Evolutionary conservation across 2,888 invertebrate species (phyloP).

Genomic region (Plusia festucae): DNA sequence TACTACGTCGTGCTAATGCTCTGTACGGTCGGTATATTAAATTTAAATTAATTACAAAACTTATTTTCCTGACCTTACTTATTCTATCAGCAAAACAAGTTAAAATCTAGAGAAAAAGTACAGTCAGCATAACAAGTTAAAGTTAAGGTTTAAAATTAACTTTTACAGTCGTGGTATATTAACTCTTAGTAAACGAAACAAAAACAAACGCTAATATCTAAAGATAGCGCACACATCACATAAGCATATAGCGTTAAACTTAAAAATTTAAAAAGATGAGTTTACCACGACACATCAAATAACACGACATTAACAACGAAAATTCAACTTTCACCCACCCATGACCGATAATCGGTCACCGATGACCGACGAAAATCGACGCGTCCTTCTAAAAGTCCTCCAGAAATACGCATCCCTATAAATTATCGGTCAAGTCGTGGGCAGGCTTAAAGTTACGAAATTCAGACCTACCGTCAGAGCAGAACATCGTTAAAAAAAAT

Average conservation of each 20-base stretch:
- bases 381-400: too few species aligned
- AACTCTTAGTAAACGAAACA: neutral
- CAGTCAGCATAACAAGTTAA: neutral
- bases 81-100: neutral
- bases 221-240: neutral
- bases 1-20: slow-evolving; percentile 8
- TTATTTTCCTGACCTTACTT: neutral
- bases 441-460: too few species aligned
- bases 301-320: too few species aligned
- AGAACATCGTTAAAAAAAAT: neutral
- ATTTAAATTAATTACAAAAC: neutral
- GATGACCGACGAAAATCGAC: too few species aligned
- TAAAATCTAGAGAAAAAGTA: neutral
- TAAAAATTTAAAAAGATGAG: neutral
- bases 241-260: neutral
- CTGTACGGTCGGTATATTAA: slow-evolving; percentile 18
- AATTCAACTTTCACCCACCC: neutral
- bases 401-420: too few species aligned
- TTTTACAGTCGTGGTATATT: neutral
- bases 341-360: too few species aligned
- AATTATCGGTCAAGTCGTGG: too few species aligned
- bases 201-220: neutral
- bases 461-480: neutral
- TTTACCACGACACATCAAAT: too few species aligned
- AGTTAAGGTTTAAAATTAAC: neutral